phyloP scores from a whole-genome alignment of 2,797 vertebrate genomes.

The Oreochromis mossambicus region DNA sequence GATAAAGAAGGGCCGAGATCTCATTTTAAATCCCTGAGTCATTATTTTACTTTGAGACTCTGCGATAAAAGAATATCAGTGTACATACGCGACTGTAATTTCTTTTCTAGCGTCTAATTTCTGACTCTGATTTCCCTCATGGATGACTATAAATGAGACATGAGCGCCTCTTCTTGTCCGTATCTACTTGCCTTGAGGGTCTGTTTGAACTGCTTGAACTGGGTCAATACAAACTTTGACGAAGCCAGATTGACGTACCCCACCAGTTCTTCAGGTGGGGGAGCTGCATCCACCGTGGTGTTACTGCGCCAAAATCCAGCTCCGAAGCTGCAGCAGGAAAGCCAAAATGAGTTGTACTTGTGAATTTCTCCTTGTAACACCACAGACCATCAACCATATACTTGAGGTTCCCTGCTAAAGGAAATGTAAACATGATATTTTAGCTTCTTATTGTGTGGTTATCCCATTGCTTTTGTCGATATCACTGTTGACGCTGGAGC shows the following conservation, averaged over 20 bases:
- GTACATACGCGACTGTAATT: conserved; percentile 70
- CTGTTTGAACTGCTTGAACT: conserved; percentile 59
- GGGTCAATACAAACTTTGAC: conserved; percentile 54
- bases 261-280: conserved; percentile 29
- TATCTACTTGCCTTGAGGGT: conserved; percentile 66
- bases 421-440: conserved; percentile 51
- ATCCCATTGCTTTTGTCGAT: conserved; percentile 33
- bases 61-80: conserved; percentile 67
- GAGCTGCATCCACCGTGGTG: conserved; percentile 3
- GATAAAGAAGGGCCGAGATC: conserved; percentile 62
- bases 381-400: conserved; percentile 28
- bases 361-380: conserved; percentile 24
- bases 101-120: conserved; percentile 61
- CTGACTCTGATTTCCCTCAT: conserved; percentile 50
- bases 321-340: conserved; percentile 12
- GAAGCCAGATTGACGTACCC: conserved; percentile 18
- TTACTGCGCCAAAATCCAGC: neutral
- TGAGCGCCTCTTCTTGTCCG: conserved; percentile 35
- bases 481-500: conserved; percentile 49
- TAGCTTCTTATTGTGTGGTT: conserved; percentile 48
- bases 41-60: conserved; percentile 63
- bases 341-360: conserved; percentile 10
- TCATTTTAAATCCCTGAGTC: conserved; percentile 55
- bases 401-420: conserved; percentile 23
- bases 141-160: conserved; percentile 58